Conservation (phyloP, 2,113 vertebrate genomes). For the Blennius ocellaris region DNA sequence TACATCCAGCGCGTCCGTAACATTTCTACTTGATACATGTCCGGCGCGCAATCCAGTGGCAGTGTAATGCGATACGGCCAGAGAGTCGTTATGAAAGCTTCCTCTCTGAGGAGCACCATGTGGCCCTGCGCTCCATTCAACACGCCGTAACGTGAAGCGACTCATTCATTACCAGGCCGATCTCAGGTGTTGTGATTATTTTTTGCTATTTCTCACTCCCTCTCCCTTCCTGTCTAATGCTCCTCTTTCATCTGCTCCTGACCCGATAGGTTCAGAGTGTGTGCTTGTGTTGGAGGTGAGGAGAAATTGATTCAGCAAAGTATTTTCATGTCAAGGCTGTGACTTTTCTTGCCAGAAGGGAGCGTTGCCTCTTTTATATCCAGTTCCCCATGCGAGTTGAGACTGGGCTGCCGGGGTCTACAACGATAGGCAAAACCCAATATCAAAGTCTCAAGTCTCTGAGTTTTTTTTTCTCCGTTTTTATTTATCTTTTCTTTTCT, state of each 20-base stretch:
- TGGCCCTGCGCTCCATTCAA: conserved; percentile 15
- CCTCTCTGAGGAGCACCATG: background rate
- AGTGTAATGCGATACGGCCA: background rate
- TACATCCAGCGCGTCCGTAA: background rate
- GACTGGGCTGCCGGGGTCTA: conserved; percentile 45
- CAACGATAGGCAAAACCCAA: conserved; percentile 61
- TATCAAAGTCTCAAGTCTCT: conserved; percentile 40
- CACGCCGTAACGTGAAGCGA: conserved; percentile 16
- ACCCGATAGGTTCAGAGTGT: conserved; percentile 27
- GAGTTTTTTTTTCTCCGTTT: conserved; percentile 26
- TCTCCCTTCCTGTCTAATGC: conserved; percentile 8
- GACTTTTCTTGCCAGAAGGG: conserved; percentile 50
- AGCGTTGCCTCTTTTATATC: conserved; percentile 51
- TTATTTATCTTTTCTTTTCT: conserved; percentile 53
- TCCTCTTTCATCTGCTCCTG: conserved; percentile 28
- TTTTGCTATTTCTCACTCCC: background rate
- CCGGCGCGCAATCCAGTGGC: background rate
- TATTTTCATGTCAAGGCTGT: conserved; percentile 54
- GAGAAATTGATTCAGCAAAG: conserved; percentile 68
- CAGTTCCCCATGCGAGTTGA: conserved; percentile 32
- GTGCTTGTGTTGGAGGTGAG: conserved; percentile 11
- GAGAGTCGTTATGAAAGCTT: background rate
- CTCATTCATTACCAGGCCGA: conserved; percentile 18
- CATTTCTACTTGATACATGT: background rate
- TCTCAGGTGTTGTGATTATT: conserved; percentile 17